A percentile compares a stretch with the other conserved stretches of the same genome.
Conservation (phyloP, 2,113 vertebrate genomes). For the Donacobius atricapilla region DNA sequence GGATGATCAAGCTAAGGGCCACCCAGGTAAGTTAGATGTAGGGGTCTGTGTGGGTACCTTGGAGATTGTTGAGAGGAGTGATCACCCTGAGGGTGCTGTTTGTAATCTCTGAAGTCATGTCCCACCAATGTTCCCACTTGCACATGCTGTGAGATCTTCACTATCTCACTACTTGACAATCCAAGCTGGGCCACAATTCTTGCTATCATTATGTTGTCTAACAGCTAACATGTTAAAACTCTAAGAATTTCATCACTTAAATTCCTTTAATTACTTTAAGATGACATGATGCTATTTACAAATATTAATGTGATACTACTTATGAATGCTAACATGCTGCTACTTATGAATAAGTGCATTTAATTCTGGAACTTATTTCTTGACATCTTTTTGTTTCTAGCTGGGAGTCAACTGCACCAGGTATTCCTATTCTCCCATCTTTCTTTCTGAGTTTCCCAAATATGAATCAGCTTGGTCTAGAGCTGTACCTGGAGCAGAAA, state of each 20-base stretch:
- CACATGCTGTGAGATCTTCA: not conserved
- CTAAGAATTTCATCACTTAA: not conserved
- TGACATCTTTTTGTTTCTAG: not conserved
- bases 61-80: not conserved
- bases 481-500: not conserved
- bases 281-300: not conserved
- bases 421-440: not conserved
- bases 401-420: not conserved
- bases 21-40: not conserved
- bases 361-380: not conserved
- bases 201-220: constrained; percentile 15
- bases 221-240: not conserved
- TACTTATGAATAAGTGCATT: not conserved
- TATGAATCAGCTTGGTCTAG: not conserved
- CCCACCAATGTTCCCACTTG: not conserved
- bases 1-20: not conserved
- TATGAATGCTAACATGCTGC: not conserved
- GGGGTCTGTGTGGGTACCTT: not conserved
- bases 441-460: not conserved
- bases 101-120: accelerated
- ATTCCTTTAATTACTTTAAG: constrained; percentile 10
- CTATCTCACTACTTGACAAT: not conserved
- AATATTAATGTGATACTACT: not conserved
- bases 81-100: not conserved
- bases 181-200: not conserved